Percentiles rank a stretch among this genome's conserved stretches.
phyloP scores from a whole-genome alignment of 2,113 vertebrate species.

The Rana temporaria region DNA sequence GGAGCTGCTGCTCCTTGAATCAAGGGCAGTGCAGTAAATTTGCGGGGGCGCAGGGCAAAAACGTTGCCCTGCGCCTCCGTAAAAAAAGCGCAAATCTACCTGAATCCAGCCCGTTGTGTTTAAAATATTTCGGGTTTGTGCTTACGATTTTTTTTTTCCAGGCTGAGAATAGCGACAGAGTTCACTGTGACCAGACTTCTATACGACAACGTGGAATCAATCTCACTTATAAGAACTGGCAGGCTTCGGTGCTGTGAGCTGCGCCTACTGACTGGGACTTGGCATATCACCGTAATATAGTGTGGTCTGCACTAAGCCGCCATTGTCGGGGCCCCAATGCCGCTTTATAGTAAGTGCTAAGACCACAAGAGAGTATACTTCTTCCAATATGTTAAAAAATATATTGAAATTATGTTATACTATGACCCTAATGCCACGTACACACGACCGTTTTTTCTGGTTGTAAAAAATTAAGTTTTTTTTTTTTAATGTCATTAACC shows the following conservation, averaged over 20 bases:
- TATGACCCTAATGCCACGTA: too few species aligned
- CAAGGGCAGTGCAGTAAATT: too few species aligned
- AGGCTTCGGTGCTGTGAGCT: conserved; percentile 3
- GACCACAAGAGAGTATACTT: background rate
- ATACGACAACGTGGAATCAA: conserved; percentile 12
- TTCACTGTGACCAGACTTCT: background rate
- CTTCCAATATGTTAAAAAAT: too few species aligned
- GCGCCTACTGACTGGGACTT: conserved; percentile 31
- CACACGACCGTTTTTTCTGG: too few species aligned
- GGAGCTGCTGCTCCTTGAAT: too few species aligned
- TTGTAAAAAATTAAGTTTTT: too few species aligned
- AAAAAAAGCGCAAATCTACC: too few species aligned
- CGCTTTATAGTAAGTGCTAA: background rate
- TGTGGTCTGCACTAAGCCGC: background rate
- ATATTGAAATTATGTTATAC: too few species aligned
- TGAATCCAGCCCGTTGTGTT: too few species aligned
- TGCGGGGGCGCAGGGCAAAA: too few species aligned
- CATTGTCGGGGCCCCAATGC: background rate
- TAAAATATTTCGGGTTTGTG: background rate
- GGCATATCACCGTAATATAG: conserved; percentile 37
- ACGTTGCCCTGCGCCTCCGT: too few species aligned
- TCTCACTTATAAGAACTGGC: conserved; percentile 28
- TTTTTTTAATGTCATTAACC: too few species aligned
- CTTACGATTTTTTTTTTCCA: background rate
- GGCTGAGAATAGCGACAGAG: background rate